Conservation (phyloP, 2,113 vertebrate species). For the Fregata magnificens region DNA sequence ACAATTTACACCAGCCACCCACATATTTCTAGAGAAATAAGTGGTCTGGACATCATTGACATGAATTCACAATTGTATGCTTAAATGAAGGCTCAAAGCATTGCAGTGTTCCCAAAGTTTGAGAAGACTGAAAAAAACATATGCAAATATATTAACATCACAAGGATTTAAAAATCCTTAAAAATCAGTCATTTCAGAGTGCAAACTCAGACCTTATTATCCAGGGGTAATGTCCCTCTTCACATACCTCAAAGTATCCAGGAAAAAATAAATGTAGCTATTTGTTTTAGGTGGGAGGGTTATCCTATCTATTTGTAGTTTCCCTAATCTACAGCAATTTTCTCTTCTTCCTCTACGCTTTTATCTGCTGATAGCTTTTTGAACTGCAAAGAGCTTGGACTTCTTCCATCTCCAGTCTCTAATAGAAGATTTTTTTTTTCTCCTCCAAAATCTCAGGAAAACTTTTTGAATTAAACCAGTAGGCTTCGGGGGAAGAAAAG, state of each 20-base stretch:
- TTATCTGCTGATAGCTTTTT: neutral
- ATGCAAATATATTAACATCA: neutral
- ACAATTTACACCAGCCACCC: neutral
- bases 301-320: neutral
- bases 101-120: neutral
- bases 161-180: neutral
- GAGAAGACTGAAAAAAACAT: neutral
- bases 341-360: neutral
- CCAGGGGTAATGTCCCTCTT: neutral
- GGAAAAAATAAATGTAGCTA: neutral
- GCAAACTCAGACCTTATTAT: neutral
- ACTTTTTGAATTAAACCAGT: neutral
- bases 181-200: neutral
- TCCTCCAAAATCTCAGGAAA: neutral
- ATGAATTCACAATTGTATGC: neutral
- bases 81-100: neutral
- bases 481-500: neutral
- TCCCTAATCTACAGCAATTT: neutral
- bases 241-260: neutral
- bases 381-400: neutral
- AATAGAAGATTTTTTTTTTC: neutral
- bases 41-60: neutral
- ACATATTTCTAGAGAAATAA: neutral
- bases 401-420: neutral
- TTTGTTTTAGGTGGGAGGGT: neutral